A percentile compares a stretch with the other conserved stretches of the same genome.
Conservation (phyloP, 1,140 invertebrate genomes). For the Monochamus saltuarius region DNA sequence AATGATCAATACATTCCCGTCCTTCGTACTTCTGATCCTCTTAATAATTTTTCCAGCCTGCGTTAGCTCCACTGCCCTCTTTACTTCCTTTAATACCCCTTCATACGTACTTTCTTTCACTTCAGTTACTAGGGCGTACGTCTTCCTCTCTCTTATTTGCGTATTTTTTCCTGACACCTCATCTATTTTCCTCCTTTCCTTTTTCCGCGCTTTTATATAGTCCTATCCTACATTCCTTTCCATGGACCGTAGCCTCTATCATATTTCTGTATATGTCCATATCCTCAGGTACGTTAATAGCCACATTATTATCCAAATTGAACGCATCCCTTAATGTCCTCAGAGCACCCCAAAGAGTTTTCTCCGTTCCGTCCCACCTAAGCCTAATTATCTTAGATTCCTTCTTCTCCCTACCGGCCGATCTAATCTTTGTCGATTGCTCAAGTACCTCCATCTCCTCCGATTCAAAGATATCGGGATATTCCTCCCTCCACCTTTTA, state of each 20-base stretch:
- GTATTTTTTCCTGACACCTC: neutral
- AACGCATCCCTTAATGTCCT: constrained; percentile 1
- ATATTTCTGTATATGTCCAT: constrained; percentile 15
- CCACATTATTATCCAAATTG: neutral
- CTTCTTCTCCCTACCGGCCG: neutral
- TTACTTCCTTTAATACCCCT: neutral
- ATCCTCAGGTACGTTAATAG: constrained; percentile 2
- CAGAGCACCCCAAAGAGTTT: constrained; percentile 9
- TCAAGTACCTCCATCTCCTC: constrained; percentile 19
- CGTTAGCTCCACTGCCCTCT: constrained; percentile 2
- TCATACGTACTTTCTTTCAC: neutral
- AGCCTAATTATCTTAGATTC: constrained; percentile 10
- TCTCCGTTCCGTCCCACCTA: neutral
- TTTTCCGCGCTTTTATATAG: neutral
- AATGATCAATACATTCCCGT: constrained; percentile 19
- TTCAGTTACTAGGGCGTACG: constrained; percentile 13
- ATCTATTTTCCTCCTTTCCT: constrained; percentile 1
- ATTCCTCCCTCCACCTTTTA: constrained; percentile 11
- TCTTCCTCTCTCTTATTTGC: constrained; percentile 1
- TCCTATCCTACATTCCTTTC: neutral
- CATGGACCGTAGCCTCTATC: constrained; percentile 17
- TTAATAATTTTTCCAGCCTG: constrained; percentile 13
- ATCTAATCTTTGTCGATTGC: constrained; percentile 10
- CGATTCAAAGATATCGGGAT: constrained; percentile 13
- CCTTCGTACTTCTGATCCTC: constrained; percentile 15